Conservation (phyloP, 2,797 vertebrate species). For the Morelia viridis region DNA sequence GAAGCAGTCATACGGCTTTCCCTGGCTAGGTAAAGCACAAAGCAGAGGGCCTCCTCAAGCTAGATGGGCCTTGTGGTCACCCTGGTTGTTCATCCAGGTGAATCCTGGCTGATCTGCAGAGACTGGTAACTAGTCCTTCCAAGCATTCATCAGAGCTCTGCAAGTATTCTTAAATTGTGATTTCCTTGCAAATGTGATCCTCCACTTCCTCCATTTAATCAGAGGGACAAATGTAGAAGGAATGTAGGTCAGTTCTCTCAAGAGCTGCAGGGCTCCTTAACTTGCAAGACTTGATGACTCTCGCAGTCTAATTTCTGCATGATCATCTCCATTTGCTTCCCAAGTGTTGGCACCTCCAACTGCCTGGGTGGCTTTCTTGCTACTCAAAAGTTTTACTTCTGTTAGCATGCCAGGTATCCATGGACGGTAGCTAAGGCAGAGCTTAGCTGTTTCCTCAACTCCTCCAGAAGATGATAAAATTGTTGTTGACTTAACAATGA, state of each 20-base stretch:
- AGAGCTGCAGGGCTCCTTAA: background rate
- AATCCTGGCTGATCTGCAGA: background rate
- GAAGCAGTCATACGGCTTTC: background rate
- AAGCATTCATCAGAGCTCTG: background rate
- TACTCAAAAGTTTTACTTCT: background rate
- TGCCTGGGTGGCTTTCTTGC: background rate
- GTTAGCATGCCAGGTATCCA: background rate
- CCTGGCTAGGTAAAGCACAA: background rate
- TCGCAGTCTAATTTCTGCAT: background rate
- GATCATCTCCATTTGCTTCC: background rate
- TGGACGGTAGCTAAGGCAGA: background rate
- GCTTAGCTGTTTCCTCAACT: background rate
- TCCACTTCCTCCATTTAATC: background rate
- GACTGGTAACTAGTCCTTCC: background rate
- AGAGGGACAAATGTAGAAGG: background rate
- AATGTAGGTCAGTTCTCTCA: slow-evolving; percentile 11
- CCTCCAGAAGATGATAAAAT: background rate
- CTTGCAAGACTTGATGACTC: background rate
- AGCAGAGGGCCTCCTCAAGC: background rate
- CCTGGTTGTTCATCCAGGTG: background rate
- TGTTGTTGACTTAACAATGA: background rate
- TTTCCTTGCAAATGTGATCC: background rate
- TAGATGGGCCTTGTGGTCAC: background rate
- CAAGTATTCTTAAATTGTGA: background rate
- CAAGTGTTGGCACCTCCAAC: background rate